phyloP scores from a whole-genome alignment of 2,888 invertebrate genomes.

The Eudasyphora cyanicolor region DNA sequence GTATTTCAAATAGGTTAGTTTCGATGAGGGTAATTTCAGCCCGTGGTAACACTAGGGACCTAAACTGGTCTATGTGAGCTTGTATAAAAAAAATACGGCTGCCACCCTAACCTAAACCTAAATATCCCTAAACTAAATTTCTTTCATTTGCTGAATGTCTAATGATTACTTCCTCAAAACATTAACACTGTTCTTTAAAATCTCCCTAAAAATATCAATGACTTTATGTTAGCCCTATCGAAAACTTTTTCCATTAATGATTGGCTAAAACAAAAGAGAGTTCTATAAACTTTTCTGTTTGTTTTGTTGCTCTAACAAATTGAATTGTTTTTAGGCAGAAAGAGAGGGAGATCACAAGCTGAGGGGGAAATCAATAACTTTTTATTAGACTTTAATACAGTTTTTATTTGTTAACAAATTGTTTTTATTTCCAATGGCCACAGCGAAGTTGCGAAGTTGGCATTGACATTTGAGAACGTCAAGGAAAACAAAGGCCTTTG shows the following conservation, averaged over 20 bases:
- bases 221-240: neutral
- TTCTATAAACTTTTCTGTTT: neutral
- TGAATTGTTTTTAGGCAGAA: too few species aligned
- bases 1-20: too few species aligned
- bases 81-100: too few species aligned
- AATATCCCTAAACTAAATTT: too few species aligned
- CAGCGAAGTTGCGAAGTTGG: neutral
- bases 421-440: neutral
- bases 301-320: neutral
- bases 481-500: neutral
- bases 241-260: neutral
- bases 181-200: too few species aligned
- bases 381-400: slow-evolving; percentile 21
- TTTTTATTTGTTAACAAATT: slow-evolving; percentile 15
- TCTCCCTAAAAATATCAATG: too few species aligned
- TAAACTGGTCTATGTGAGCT: too few species aligned
- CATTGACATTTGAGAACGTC: neutral
- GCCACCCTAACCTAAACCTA: too few species aligned
- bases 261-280: neutral
- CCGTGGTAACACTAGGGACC: too few species aligned
- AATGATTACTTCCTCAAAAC: too few species aligned
- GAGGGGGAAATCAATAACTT: slow-evolving; percentile 5
- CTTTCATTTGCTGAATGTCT: too few species aligned
- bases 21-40: too few species aligned
- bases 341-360: neutral